Evolutionary conservation across 2,113 vertebrate species (phyloP), one percentile per base, ranked within the genome.

Genomic region (Sylvietta virens): DNA sequence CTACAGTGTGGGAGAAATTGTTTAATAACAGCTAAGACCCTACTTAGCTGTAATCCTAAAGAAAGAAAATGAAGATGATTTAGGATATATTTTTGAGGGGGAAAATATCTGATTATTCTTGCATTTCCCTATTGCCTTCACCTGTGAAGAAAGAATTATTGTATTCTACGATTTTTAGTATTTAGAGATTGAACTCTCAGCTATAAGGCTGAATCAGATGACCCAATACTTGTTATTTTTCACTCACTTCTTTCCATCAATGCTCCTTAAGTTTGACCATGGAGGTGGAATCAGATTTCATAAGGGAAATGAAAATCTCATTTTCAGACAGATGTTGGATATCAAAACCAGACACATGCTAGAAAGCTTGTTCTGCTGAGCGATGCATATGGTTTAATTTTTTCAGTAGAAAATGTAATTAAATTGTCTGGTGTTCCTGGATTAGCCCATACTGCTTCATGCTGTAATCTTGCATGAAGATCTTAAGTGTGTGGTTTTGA

Each of bases 321-420:
- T 95, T 88, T 87, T 79, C 64, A 79, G 83, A 54, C 80, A 89
- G 72, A 90, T 90, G 92, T 85, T 90, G 65, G 65, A 24, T 94
- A 92, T 91, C n/a, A 76, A 81, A 89, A 96, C 62, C 77, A 93
- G 88, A 85, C 83, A 27, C 71, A 26, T 60, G 31, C 76, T 70
- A 73, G 83, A 65, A 57, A 84, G 47, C 60, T 91, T 84, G 70
- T 69, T 90, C 80, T 89, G 86, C 85, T 94, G 72, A 91, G 42
- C 58, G 66, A 10, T 85, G 53, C 78, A 72, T 66, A 80, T 81
- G 86, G 83, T 80, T 91, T 89, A 81, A 81, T 92, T 84, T 90
- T 90, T 92, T 94, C 89, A 91, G 58, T 76, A 93, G 70, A 96
- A 87, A 89, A 60, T 76, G 17, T 79, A 74, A 88, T 86, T 83